These are phyloP conservation scores for Kuschelorhynchus macadamiae DNA, from an alignment of 2,888 invertebrate genomes.

Conservation along the genomic window DNA sequence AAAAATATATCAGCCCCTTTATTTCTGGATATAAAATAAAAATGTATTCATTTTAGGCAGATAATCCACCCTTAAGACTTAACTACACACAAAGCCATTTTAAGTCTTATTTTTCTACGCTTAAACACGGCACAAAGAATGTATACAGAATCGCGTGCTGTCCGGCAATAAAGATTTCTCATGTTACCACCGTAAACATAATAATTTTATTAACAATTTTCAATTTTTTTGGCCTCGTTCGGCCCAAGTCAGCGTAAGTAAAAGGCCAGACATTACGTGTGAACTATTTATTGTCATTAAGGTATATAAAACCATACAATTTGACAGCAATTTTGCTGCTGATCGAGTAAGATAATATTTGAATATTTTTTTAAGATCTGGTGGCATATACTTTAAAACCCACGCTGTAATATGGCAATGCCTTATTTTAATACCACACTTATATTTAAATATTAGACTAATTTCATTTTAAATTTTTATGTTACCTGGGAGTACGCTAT, in stretches of 20 bases:
- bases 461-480: too few species aligned
- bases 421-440: too few species aligned
- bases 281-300: slow-evolving; percentile 26
- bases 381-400: slow-evolving; percentile 8
- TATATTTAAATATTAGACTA: too few species aligned
- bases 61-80: slow-evolving; percentile 17
- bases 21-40: too few species aligned
- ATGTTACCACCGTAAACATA: slow-evolving; percentile 47
- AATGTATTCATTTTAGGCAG: too few species aligned
- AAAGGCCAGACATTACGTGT: slow-evolving; percentile 27
- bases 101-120: slow-evolving; percentile 27
- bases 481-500: too few species aligned
- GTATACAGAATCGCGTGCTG: slow-evolving; percentile 39
- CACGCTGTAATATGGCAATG: too few species aligned
- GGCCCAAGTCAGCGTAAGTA: slow-evolving; percentile 14
- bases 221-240: slow-evolving; percentile 29
- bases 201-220: slow-evolving; percentile 44
- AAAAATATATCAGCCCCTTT: too few species aligned
- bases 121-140: slow-evolving; percentile 37
- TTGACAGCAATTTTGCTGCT: slow-evolving; percentile 8
- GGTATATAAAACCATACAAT: neutral
- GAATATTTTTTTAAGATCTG: too few species aligned
- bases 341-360: too few species aligned
- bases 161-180: slow-evolving; percentile 41
- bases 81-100: slow-evolving; percentile 19